Evolutionary conservation across 2,113 vertebrate species (phyloP), one percentile per base, ranked within the genome.

Genomic region (Diglossa brunneiventris): DNA sequence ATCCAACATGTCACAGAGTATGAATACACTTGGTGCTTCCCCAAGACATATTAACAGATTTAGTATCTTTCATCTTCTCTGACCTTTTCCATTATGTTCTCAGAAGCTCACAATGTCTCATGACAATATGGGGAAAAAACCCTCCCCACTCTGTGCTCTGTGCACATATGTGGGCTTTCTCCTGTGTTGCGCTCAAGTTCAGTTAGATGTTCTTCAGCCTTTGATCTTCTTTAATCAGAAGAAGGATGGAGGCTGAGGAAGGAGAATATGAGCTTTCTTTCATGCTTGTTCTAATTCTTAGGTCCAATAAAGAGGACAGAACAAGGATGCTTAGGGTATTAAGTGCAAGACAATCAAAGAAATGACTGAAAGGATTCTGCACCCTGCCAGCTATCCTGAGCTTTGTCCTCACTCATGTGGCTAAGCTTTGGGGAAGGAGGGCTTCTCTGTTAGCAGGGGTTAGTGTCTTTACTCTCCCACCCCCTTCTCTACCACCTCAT

Each of bases 171-270:
- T 44, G 58, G 39, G 68, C 58, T 77, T 50, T 44, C 62, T 37
- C 46, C 42, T 61, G 41, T 6, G 16, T 16, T 68, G 59, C 7
- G 46, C 31, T 55, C 58, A 70, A 87, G 81, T 55, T 42, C 55
- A 81, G 50, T 39, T 82, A 85, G 61, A 81, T 90, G 64, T 35
- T 77, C 31, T 26, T 53, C 53, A 86, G 35, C 27, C 87, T 95
- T 96, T 95, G 62, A 86, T 96, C 75, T 75, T 47, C 79, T 84
- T 94, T 95, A 91, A 92, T 83, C 78, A 94, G 87, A 91, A 80
- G 53, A 35, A 28, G 64, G 82, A 94, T 56, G 23, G 11, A n/a
- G 6, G n/a, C 37, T 30, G 61, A 85, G 62, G 68, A 78, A 85
- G 46, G 31, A 56, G n/a, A 58, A 42, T 82, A 85, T 92, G 75